Base-by-base conservation (phyloP, 2,113 vertebrate species). In the Pituophis catenifer region DNA sequence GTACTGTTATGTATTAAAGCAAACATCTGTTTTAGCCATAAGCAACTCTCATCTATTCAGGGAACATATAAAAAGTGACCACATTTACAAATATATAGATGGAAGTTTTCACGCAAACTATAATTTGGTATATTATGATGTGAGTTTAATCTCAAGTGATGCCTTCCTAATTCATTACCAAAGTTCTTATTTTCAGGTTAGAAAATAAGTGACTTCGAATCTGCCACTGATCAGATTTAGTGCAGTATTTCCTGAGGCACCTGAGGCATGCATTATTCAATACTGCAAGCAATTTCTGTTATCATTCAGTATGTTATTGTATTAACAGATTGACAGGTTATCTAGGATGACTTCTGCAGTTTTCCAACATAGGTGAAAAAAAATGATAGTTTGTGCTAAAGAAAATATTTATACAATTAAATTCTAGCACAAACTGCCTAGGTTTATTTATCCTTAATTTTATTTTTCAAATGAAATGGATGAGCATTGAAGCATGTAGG, bases 261-360 rank as follows among this genome's bases (percentile, higher is more conserved):
- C 44, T 44, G 44, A 44, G 12, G 38, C 57, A 38, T 55, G 21
- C 70, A 85, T 57, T 50, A 90, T 48, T 52, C 4, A 3, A 57
- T 55, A 93, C 91, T 96, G 44, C 89, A 93, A 19, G 90, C 62
- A 92, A 24, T 86, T 44, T 90, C 62, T 88, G 65, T 19, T 6
- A 65, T 48, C 29, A 94, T 19, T 53, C 89, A 19, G 86, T 62
- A 89, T 96, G 91, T 2, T 70, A 93, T 88, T 92, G 86, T 33
- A 93, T 55, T 95, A 89, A 94, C 90, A 62, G 92, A 3, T 85
- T 92, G 70, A 50, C 52, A 90, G 53, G 94, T 93, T n/a, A 38
- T 1, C n/a, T 85, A 52, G 50, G 26, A 92, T 95, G 94, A 29
- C 48, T 95, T 86, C 24, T 23, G 24, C 0, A 26, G 48, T 93